Percentiles rank a stretch among this genome's conserved stretches.
Evolutionary conservation across 53 echinoderm and acorn worm species (phyloP).

Genomic region (Luidia sarsii): DNA sequence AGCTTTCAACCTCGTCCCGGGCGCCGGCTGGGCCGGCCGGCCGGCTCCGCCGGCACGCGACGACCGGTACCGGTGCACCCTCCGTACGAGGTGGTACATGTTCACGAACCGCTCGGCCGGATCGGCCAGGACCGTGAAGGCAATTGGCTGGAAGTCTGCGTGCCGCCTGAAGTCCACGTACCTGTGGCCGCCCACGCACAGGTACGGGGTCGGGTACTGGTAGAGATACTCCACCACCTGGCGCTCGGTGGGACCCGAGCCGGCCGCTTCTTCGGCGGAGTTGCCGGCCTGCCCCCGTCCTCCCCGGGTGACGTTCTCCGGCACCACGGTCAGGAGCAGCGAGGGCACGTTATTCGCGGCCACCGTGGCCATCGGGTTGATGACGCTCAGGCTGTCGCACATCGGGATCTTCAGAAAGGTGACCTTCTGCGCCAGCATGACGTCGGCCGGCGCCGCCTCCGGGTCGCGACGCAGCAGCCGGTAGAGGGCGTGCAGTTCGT

Average conservation of each 20-base stretch:
- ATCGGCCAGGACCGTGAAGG: background rate
- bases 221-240: background rate
- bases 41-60: background rate
- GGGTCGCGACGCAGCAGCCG: background rate
- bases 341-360: background rate
- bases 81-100: background rate
- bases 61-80: background rate
- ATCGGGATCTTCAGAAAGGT: background rate
- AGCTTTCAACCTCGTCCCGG: background rate
- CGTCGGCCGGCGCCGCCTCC: background rate
- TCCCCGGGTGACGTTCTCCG: background rate
- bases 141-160: background rate
- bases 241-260: background rate
- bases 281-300: no score
- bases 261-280: no score
- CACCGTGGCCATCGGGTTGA: conserved; percentile 5
- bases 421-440: background rate
- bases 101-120: background rate
- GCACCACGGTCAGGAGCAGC: background rate
- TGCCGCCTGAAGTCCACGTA: background rate
- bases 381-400: background rate
- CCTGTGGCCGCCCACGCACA: background rate
- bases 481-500: background rate
- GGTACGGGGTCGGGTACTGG: background rate
- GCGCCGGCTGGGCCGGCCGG: background rate